Base-by-base conservation (phyloP, 1,140 invertebrate genomes). In the Papilio aristodemus region DNA sequence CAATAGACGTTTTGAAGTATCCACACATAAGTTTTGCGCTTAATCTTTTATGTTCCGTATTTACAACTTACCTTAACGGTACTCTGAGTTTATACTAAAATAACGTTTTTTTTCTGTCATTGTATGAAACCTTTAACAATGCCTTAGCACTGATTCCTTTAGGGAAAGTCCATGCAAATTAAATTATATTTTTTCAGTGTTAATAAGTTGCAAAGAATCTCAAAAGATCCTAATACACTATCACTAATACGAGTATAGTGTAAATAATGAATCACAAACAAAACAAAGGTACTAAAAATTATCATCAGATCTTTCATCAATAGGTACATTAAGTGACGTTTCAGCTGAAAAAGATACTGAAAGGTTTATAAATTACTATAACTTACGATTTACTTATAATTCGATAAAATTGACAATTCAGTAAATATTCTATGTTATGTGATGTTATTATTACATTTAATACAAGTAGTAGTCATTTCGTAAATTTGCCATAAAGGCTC, bases 401-500 rank as follows among this genome's bases (percentile, higher is more conserved):
- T 54, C 46, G 46, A 54, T 19, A 25, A 54, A 54, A 54, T 54
- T 54, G 46, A 54, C 46, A 17, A 54, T 54, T 54, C 11, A 54
- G 9, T 10, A 22, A 25, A 54, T 22, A 54, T 54, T 25, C 10
- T 25, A 54, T 22, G 46, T 54, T 19, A 22, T 25, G 46, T 54
- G 10, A 54, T 11, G 46, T 54, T 22, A 32, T 19, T 17, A 8
- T 5, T 5, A 50, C 17, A 22, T 50, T 50, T 50, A 22, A 50
- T 50, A 50, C 17, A 50, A 50, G 17, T 22, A 22, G 0, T 17
- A 17, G 14, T 8, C 41, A 8, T 46, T 46, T 46, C 2, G 41
- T 1, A 17, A 46, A 46, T 1, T 17, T 46, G 5, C 6, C 10
- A n/a, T n/a, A n/a, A n/a, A n/a, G n/a, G n/a, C n/a, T n/a, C n/a